phyloP scores from a whole-genome alignment of 1,140 invertebrate species.

The Drosophila aff. region DNA sequence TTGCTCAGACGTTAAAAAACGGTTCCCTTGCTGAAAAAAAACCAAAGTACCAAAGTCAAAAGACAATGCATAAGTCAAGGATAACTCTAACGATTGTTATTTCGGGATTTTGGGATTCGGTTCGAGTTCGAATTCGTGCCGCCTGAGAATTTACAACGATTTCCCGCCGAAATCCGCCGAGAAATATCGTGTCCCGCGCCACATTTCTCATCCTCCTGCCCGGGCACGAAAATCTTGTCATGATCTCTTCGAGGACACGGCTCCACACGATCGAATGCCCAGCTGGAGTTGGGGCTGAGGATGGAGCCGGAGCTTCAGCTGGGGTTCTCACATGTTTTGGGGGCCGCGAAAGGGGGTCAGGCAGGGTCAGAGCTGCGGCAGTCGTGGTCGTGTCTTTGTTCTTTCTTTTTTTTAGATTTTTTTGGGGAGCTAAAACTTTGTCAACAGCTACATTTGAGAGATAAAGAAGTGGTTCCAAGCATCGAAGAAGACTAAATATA shows the following conservation, averaged over 20 bases:
- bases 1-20: constrained; percentile 46
- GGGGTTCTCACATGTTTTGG: constrained; percentile 43
- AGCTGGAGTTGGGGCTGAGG: constrained; percentile 26
- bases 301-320: constrained; percentile 17
- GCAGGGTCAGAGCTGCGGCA: constrained; percentile 43
- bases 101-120: constrained; percentile 13
- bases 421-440: constrained; percentile 22
- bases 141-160: constrained; percentile 72
- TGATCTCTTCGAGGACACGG: constrained; percentile 75
- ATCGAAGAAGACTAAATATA: neutral
- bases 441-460: constrained; percentile 22
- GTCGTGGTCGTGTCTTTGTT: constrained; percentile 38
- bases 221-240: constrained; percentile 82
- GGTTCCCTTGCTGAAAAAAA: constrained; percentile 24
- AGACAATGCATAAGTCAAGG: constrained; percentile 60
- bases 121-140: constrained; percentile 74
- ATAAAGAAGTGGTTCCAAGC: constrained; percentile 15
- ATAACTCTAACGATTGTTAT: constrained; percentile 65
- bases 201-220: constrained; percentile 80
- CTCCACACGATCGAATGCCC: constrained; percentile 56
- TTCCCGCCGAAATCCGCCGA: constrained; percentile 68
- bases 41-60: constrained; percentile 28
- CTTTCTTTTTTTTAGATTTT: constrained; percentile 1
- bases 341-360: constrained; percentile 34
- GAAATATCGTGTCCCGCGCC: constrained; percentile 76